Percentiles rank a stretch among this genome's conserved stretches.
phyloP scores from a whole-genome alignment of 2,888 invertebrate genomes.

The Aproaerema taeniolella region DNA sequence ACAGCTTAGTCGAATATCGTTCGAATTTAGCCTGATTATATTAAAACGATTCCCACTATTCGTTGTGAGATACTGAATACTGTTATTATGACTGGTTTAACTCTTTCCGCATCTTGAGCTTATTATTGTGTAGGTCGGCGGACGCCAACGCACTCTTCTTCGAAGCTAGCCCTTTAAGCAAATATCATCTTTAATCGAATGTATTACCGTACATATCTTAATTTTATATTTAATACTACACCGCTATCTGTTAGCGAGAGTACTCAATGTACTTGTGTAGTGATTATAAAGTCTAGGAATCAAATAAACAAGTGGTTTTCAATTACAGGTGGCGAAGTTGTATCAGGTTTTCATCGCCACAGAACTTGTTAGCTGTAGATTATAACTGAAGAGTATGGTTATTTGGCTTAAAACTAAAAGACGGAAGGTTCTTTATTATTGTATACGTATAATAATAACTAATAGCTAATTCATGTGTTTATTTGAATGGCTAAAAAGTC shows the following conservation, averaged over 20 bases:
- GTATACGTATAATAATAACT: too few relatives aligned
- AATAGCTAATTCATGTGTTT: too few relatives aligned
- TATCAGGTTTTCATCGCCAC: slow-evolving; percentile 33
- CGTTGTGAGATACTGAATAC: slow-evolving; percentile 28
- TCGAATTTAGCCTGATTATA: slow-evolving; percentile 39
- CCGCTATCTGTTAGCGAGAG: background rate
- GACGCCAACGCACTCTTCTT: slow-evolving; percentile 12
- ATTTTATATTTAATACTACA: background rate
- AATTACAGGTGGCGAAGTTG: slow-evolving; percentile 34
- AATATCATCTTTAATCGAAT: slow-evolving; percentile 2
- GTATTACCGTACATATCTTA: background rate
- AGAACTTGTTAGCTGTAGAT: slow-evolving; percentile 32
- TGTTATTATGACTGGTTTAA: slow-evolving; percentile 29
- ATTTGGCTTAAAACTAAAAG: too few relatives aligned
- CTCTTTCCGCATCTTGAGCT: slow-evolving; percentile 20
- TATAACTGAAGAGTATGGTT: slow-evolving; percentile 24
- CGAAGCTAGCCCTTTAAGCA: background rate
- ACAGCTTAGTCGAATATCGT: slow-evolving; percentile 32
- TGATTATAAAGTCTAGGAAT: slow-evolving; percentile 31
- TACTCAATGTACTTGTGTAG: slow-evolving; percentile 15
- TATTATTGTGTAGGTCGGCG: slow-evolving; percentile 20
- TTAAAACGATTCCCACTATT: slow-evolving; percentile 33
- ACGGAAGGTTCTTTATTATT: too few relatives aligned
- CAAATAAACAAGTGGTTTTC: slow-evolving; percentile 37
- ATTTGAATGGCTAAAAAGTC: too few relatives aligned